A percentile compares a stretch with the other conserved stretches of the same genome.
phyloP scores from a whole-genome alignment of 2,797 vertebrate genomes.

The Typhlichthys subterraneus region DNA sequence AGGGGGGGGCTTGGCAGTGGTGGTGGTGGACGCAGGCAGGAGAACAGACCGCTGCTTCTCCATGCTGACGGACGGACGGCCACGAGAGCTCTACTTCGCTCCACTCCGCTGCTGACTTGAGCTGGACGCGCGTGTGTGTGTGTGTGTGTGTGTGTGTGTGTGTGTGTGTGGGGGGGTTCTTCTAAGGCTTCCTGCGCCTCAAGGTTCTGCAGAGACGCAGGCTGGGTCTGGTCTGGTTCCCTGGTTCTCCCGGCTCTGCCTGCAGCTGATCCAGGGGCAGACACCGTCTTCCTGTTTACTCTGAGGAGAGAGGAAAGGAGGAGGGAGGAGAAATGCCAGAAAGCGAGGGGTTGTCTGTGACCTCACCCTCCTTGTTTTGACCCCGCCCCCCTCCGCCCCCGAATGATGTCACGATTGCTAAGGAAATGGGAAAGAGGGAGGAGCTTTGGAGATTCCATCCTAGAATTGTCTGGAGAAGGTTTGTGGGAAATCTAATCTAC shows the following conservation, averaged over 20 bases:
- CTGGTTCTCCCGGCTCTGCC: constrained; percentile 40
- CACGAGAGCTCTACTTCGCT: constrained; percentile 61
- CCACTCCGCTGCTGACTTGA: constrained; percentile 37
- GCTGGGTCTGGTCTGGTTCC: constrained; percentile 71
- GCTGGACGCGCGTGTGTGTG: too few species aligned
- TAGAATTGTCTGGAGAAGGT: constrained; percentile 52
- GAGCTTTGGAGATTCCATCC: constrained; percentile 45
- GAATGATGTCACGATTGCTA: constrained; percentile 54
- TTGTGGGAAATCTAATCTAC: constrained; percentile 12
- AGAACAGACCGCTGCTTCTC: constrained; percentile 66
- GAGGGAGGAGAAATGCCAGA: constrained; percentile 60
- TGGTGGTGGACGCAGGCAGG: constrained; percentile 21
- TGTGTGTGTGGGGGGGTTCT: constrained; percentile 29
- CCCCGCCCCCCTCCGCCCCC: constrained; percentile 40
- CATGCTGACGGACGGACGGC: constrained; percentile 44
- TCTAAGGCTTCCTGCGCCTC: constrained; percentile 59
- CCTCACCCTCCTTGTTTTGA: not conserved
- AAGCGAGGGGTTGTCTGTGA: constrained; percentile 50
- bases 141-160: too few species aligned
- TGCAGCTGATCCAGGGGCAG: constrained; percentile 49
- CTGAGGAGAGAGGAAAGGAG: constrained; percentile 63
- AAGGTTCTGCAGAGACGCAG: constrained; percentile 69
- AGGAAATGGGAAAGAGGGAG: constrained; percentile 72
- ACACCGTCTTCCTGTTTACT: constrained; percentile 74
- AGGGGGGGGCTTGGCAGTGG: constrained; percentile 56